phyloP scores from a whole-genome alignment of 2,797 vertebrate genomes.

The Rhinichthys osculus region DNA sequence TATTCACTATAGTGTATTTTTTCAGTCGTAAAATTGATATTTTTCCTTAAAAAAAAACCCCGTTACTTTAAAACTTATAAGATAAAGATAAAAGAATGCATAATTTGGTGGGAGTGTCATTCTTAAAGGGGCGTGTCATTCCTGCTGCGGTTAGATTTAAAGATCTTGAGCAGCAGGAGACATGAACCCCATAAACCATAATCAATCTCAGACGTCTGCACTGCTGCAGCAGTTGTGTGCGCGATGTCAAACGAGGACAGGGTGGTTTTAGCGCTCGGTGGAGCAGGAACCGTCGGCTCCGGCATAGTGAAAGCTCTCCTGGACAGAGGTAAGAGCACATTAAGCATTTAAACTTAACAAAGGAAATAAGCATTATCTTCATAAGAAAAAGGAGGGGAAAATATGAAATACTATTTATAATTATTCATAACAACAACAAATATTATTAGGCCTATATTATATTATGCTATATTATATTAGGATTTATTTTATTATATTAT shows the following conservation, averaged over 20 bases:
- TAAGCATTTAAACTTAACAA: neutral
- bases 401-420: neutral
- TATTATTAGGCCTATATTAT: neutral
- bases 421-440: conserved; percentile 1
- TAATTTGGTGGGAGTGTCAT: conserved; percentile 1
- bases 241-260: conserved; percentile 77
- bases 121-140: neutral
- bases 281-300: conserved; percentile 84
- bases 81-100: neutral
- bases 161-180: conserved; percentile 11
- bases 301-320: conserved; percentile 80
- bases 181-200: conserved; percentile 18
- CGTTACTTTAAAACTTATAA: neutral
- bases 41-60: neutral
- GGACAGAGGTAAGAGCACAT: conserved; percentile 80
- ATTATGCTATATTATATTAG: neutral
- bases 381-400: neutral
- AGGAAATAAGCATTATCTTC: neutral
- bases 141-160: conserved; percentile 22
- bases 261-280: conserved; percentile 80
- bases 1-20: neutral
- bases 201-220: conserved; percentile 21
- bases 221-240: conserved; percentile 2
- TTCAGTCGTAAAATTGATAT: neutral
- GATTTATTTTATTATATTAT: too few species aligned